Evolutionary conservation across 2,888 invertebrate genomes (phyloP).

Genomic region (Lithosia quadra): DNA sequence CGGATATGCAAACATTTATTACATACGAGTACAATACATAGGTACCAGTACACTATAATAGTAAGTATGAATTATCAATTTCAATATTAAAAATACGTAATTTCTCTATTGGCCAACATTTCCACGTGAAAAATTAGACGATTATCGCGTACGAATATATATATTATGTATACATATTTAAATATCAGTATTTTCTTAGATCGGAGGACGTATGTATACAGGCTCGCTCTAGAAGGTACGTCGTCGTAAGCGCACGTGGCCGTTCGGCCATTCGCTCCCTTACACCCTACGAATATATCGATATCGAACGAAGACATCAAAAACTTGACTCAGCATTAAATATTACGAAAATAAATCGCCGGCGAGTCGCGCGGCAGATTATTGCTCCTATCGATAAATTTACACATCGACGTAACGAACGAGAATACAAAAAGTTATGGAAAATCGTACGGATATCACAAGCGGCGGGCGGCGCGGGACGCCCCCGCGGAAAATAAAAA

Average conservation of each 20-base stretch:
- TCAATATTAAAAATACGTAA: constrained; percentile 87
- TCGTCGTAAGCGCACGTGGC: constrained; percentile 86
- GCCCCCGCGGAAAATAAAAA: constrained; percentile 87
- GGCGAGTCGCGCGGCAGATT: constrained; percentile 85
- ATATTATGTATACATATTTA: constrained; percentile 85
- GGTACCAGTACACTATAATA: constrained; percentile 79
- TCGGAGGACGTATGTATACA: constrained; percentile 87
- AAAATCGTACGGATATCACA: constrained; percentile 87
- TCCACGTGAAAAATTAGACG: constrained; percentile 84
- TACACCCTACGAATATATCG: constrained; percentile 84
- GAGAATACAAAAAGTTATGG: constrained; percentile 87
- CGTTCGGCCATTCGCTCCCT: constrained; percentile 80
- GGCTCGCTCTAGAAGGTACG: constrained; percentile 87
- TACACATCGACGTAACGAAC: constrained; percentile 87
- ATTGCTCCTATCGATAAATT: constrained; percentile 87
- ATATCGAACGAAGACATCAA: constrained; percentile 86
- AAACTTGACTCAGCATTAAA: constrained; percentile 86
- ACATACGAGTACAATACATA: constrained; percentile 75
- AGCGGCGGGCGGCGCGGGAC: constrained; percentile 87
- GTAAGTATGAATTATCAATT: constrained; percentile 83
- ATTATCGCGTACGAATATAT: constrained; percentile 86
- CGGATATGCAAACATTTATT: constrained; percentile 85
- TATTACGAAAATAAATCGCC: constrained; percentile 87
- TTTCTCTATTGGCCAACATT: constrained; percentile 86
- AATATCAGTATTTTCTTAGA: constrained; percentile 84